phyloP scores from a whole-genome alignment of 2,888 invertebrate genomes.

The Cataglyphis rosenhaueri region DNA sequence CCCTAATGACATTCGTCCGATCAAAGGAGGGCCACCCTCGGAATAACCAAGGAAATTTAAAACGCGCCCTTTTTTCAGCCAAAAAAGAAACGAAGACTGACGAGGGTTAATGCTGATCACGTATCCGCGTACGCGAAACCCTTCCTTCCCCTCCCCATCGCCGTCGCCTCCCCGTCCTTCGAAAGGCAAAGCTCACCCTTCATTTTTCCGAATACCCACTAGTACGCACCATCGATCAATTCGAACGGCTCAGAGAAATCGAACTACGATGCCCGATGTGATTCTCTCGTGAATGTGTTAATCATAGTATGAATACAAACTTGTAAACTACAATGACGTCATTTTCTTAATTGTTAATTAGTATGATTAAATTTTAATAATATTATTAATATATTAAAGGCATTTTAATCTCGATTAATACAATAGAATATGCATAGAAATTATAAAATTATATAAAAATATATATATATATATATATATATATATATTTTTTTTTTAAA shows the following conservation, averaged over 20 bases:
- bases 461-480: too few relatives aligned
- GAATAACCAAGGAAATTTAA: slow-evolving; percentile 82
- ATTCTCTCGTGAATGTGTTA: slow-evolving; percentile 33
- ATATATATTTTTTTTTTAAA: too few relatives aligned
- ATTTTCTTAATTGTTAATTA: neutral
- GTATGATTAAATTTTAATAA: neutral
- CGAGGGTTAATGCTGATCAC: slow-evolving; percentile 80
- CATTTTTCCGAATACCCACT: slow-evolving; percentile 66
- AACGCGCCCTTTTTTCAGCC: slow-evolving; percentile 78
- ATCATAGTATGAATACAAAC: slow-evolving; percentile 8
- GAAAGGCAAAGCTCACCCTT: slow-evolving; percentile 62
- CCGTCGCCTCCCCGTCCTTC: neutral
- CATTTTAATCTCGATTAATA: neutral
- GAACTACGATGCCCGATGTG: slow-evolving; percentile 9
- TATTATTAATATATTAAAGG: neutral
- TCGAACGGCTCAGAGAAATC: slow-evolving; percentile 30
- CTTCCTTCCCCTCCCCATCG: slow-evolving; percentile 40
- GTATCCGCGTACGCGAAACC: slow-evolving; percentile 76
- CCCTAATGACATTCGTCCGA: slow-evolving; percentile 81
- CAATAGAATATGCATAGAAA: neutral
- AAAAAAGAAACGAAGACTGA: slow-evolving; percentile 77
- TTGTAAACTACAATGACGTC: neutral
- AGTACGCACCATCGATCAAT: slow-evolving; percentile 52
- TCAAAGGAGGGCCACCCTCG: slow-evolving; percentile 81
- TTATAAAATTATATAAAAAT: neutral